phyloP scores from a whole-genome alignment of 64 coral and sea anemone species.

The Stichodactyla helianthus region DNA sequence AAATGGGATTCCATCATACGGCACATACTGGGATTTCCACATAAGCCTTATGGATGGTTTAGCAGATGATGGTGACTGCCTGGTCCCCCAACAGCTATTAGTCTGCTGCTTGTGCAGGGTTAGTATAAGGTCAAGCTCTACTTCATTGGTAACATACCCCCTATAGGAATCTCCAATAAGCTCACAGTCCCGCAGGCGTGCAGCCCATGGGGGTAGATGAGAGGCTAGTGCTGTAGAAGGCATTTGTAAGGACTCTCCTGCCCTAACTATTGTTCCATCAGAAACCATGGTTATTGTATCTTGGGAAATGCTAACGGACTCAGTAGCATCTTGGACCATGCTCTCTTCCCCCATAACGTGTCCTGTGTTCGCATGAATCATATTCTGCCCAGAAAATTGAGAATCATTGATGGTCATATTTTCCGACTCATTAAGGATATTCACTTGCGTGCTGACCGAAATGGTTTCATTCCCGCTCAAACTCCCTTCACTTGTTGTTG shows the following conservation, averaged over 20 bases:
- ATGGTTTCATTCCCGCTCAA: conserved; percentile 64
- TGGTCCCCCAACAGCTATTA: conserved; percentile 91
- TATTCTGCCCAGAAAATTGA: conserved; percentile 33
- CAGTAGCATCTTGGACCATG: conserved; percentile 9
- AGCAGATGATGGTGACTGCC: conserved; percentile 92
- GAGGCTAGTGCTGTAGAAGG: neutral
- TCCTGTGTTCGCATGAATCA: neutral
- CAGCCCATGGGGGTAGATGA: conserved; percentile 63
- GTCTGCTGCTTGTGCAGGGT: conserved; percentile 96
- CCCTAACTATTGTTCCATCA: conserved; percentile 29
- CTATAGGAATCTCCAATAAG: conserved; percentile 95
- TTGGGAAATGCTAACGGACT: conserved; percentile 26
- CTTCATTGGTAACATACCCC: conserved; percentile 87
- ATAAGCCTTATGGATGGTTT: conserved; percentile 95
- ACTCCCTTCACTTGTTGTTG: conserved; percentile 46
- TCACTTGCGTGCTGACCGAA: conserved; percentile 70
- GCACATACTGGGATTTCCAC: conserved; percentile 98
- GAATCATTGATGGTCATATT: conserved; percentile 19
- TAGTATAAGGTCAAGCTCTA: conserved; percentile 83
- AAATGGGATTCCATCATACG: conserved; percentile 96
- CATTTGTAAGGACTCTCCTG: conserved; percentile 6
- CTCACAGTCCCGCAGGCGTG: conserved; percentile 76
- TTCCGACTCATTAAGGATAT: conserved; percentile 44
- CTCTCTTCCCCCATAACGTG: conserved; percentile 4
- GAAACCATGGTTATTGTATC: conserved; percentile 44